Evolutionary conservation across 2,797 vertebrate genomes (phyloP), one percentile per base, ranked within the genome.

Genomic region (Siniperca undulata): DNA sequence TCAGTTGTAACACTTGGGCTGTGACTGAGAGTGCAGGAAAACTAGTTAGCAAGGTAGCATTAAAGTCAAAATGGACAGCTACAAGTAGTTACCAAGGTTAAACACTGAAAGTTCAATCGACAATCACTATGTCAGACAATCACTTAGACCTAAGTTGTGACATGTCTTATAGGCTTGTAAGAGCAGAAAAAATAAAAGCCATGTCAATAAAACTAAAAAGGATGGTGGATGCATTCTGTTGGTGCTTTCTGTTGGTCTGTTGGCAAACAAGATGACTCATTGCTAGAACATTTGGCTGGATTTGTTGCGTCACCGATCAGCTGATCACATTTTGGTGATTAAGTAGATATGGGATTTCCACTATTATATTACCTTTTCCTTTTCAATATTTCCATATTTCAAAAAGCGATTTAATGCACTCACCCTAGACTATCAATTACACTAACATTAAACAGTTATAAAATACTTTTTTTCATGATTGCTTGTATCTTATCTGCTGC

Each of bases 321-420:
- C 11, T 24, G 36, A 56, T 59, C 22, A 52, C 4, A 9, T 74
- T 40, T 52, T 36, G 17, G 11, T 55, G 34, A 74, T 72, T 38
- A 40, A 34, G 27, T 42, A 16, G 3, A 65, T 36, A 5, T 70
- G 34, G 2, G 3, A 20, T 44, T 67, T 71, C n/a, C 40, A 20
- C 8, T 14, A 10, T 27, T 46, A n/a, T 30, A 67, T 67, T 3
- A 68, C 13, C 5, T 40, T 48, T n/a, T 65, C 7, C 19, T 19
- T 81, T 62, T 67, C n/a, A 46, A 5, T 34, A 34, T 59, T 30
- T 42, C 38, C 40, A 27, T 36, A 74, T 72, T 20, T 65, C 7
- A 53, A 40, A 19, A 19, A 40, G 22, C 5, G 2, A 12, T 42
- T 22, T 36, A 22, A 72, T 52, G 10, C 22, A 36, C 56, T 66